Conservation (phyloP, 2,888 invertebrate species). For the Cosmopolites sordidus region DNA sequence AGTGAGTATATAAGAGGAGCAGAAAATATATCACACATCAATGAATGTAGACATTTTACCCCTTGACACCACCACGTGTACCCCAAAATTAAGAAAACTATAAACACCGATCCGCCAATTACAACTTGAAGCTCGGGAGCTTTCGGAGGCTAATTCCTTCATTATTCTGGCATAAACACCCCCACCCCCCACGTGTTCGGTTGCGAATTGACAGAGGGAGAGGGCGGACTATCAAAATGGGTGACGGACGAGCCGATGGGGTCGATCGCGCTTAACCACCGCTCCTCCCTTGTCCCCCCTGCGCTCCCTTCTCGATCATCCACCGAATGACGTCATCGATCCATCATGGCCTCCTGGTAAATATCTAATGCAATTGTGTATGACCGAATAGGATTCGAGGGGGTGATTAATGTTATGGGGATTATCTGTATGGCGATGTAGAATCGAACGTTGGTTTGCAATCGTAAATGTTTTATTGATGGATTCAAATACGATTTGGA, state of each 20-base stretch:
- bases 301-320: background rate
- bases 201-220: constrained; percentile 2
- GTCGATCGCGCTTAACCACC: constrained; percentile 6
- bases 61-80: too few species aligned
- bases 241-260: constrained; percentile 20
- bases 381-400: background rate
- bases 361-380: constrained; percentile 13
- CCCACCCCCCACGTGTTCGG: constrained; percentile 2
- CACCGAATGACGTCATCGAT: constrained; percentile 25
- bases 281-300: constrained; percentile 4
- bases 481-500: too few species aligned
- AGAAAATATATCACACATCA: too few species aligned
- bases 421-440: background rate
- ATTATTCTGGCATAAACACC: constrained; percentile 17
- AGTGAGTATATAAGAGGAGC: too few species aligned
- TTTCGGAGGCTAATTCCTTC: constrained; percentile 13
- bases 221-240: constrained; percentile 21
- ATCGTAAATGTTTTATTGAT: too few species aligned
- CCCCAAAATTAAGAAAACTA: background rate
- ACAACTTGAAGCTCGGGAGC: background rate
- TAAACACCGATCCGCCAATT: background rate
- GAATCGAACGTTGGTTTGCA: too few species aligned
- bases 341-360: constrained; percentile 26
- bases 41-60: too few species aligned
- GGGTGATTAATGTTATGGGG: background rate